Evolutionary conservation across 2,113 vertebrate species (phyloP).

Genomic region (Pantherophis guttatus): DNA sequence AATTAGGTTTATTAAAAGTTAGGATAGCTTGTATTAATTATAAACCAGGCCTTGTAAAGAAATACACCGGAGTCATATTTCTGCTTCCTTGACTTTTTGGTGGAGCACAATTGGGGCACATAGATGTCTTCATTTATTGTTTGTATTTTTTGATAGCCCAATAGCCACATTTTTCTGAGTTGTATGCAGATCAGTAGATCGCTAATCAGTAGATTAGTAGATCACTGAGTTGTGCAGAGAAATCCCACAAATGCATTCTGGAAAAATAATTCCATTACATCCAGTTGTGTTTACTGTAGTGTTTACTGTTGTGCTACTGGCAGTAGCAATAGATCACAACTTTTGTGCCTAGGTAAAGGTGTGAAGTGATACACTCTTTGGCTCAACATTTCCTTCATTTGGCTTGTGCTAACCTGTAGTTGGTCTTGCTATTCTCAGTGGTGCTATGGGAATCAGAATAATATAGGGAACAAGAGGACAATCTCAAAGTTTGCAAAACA

Average conservation of each 20-base stretch:
- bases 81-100: not conserved
- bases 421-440: not conserved
- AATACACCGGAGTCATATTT: not conserved
- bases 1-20: conserved; percentile 64
- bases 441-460: not conserved
- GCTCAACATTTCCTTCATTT: not conserved
- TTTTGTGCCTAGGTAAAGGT: not conserved
- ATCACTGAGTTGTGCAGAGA: not conserved
- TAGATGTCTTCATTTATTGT: not conserved
- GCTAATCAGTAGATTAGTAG: not conserved
- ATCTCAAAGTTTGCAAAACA: not conserved
- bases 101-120: not conserved
- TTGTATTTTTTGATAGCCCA: not conserved
- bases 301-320: too few relatives aligned
- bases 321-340: too few relatives aligned
- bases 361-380: not conserved
- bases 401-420: not conserved
- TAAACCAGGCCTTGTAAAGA: conserved; percentile 29
- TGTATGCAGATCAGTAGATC: not conserved
- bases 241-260: not conserved
- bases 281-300: not conserved
- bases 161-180: not conserved
- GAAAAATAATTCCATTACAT: not conserved
- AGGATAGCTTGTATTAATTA: conserved; percentile 57
- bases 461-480: not conserved